Base-by-base conservation (phyloP, 2,113 vertebrate species). In the chimpanzee (Pan troglodytes) region DNA sequence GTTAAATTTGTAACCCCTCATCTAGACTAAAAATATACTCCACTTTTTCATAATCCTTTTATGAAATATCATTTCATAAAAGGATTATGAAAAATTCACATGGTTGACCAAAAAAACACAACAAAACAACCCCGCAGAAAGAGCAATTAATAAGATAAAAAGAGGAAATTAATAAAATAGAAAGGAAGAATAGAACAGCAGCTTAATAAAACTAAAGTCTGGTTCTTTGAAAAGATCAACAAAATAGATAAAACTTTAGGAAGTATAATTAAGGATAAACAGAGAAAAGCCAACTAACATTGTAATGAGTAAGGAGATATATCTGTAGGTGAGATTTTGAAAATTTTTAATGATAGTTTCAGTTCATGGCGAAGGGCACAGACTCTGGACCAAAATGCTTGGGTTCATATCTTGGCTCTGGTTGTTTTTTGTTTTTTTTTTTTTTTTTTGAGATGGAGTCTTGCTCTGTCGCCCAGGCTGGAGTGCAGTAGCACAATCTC, bases 71-170 rank as follows among this genome's bases (percentile, higher is more conserved):
- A 55, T 55, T 40, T 55, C 52, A 45, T 45, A 45, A 45, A 45
- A 45, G 45, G 45, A 45, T 45, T 45, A 45, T 45, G 45, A 45
- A 45, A 45, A 45, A 5, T 92, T 92, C 45, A 72, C 2, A 20
- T 40, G 43, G 20, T 55, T 86, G 40, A 40, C 68, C 90, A 52
- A 80, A 85, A 80, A 61, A 40, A n/a, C 64, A 22, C 16, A 72
- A 55, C 20, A 55, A 57, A 90, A 45, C 35, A 64, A 70, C 12
- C 6, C 45, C 67, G 64, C 43, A 64, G 32, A 64, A 90, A 85
- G 43, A 95, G 48, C 70, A 89, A 85, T 90, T 68, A 80, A 85
- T 95, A 95, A 90, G 90, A 64, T 64, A 64, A 64, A 64, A 64
- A 64, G 61, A 12, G 6, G 61, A 64, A 64, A 64, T 64, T 30